Evolutionary conservation across 53 echinoderm and acorn worm genomes (phyloP).

Genomic region (Pentamera pediparva): DNA sequence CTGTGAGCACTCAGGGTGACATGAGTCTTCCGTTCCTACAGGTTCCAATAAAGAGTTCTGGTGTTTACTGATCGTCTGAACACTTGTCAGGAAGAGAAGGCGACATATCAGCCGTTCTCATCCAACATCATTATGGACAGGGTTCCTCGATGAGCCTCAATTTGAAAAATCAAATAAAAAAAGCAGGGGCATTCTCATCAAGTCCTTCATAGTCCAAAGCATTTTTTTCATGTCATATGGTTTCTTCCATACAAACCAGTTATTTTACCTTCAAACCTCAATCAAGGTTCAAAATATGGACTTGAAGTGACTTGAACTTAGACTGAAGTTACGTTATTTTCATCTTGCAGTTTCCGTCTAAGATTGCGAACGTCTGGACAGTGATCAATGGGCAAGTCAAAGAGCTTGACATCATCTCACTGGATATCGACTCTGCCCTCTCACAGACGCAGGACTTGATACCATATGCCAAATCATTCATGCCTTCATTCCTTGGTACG

Average conservation of each 20-base stretch:
- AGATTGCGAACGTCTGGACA: constrained; percentile 82
- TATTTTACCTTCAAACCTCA: neutral
- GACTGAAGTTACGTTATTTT: neutral
- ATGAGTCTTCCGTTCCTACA: too few species aligned
- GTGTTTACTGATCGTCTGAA: too few species aligned
- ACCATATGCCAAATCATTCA: constrained; percentile 1
- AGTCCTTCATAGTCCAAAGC: too few species aligned
- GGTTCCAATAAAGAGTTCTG: too few species aligned
- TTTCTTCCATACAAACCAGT: too few species aligned
- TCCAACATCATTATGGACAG: too few species aligned
- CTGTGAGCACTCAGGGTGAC: too few species aligned
- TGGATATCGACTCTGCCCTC: constrained; percentile 14
- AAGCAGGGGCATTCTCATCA: neutral
- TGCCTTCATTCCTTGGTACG: constrained; percentile 26
- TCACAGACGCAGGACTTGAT: constrained; percentile 7
- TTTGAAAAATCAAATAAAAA: neutral
- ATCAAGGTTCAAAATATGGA: neutral
- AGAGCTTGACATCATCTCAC: constrained; percentile 44
- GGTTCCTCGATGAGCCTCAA: too few species aligned
- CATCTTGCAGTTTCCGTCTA: constrained; percentile 46
- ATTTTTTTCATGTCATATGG: too few species aligned
- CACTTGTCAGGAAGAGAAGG: too few species aligned
- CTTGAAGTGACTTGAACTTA: neutral
- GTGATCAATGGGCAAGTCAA: constrained; percentile 64
- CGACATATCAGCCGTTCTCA: too few species aligned